Conservation (phyloP, 1,140 invertebrate genomes). For the Dreissena polymorpha region DNA sequence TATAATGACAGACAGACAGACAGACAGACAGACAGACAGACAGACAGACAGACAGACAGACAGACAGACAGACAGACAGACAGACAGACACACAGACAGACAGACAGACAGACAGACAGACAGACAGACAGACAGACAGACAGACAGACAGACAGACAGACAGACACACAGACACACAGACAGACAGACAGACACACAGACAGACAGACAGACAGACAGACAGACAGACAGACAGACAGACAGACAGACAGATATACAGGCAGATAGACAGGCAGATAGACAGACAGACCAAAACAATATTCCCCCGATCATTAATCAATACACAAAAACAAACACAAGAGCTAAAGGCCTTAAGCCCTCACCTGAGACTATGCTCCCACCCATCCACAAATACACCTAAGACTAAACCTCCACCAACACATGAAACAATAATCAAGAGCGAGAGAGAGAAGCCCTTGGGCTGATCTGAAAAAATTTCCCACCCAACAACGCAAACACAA, state of each 20-base stretch:
- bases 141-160: conserved; percentile 12
- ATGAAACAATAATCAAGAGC: too few species aligned
- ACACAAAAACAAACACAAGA: too few species aligned
- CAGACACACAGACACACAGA: conserved; percentile 10
- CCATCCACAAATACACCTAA: too few species aligned
- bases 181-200: conserved; percentile 17
- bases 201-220: conserved; percentile 16
- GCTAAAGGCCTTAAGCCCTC: too few species aligned
- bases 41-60: conserved; percentile 16
- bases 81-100: conserved; percentile 16
- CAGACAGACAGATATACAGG: conserved; percentile 7
- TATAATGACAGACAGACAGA: not conserved
- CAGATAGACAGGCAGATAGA: conserved; percentile 10
- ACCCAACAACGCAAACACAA: too few species aligned
- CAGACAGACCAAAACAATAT: not conserved
- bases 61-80: conserved; percentile 5
- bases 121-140: conserved; percentile 13
- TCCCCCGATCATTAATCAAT: too few species aligned
- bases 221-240: conserved; percentile 16
- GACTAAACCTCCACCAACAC: too few species aligned
- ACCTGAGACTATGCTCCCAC: too few species aligned
- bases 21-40: conserved; percentile 16
- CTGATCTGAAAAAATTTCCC: too few species aligned
- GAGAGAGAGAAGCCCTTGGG: too few species aligned
- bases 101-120: conserved; percentile 16